These are phyloP conservation scores for Hipposideros armiger DNA, from an alignment of 2,113 vertebrate species.

Conservation along the genomic window DNA sequence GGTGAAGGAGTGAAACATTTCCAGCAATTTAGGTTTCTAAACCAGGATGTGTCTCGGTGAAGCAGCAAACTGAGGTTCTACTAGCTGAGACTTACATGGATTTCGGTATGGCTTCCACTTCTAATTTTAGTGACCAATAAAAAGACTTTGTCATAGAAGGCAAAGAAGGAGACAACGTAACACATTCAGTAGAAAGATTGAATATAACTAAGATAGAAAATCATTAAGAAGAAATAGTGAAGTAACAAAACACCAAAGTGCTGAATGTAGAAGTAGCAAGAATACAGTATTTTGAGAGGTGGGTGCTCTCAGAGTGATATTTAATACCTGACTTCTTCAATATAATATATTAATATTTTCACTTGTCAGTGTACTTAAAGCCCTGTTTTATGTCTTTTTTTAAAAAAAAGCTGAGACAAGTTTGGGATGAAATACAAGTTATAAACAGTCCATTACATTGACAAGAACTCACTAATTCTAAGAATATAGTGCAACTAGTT, in stretches of 20 bases:
- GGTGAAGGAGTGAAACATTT: constrained; percentile 42
- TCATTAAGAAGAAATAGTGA: background rate
- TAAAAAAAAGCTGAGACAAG: background rate
- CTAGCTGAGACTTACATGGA: background rate
- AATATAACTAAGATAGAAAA: background rate
- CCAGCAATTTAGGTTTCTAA: constrained; percentile 52
- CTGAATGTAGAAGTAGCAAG: background rate
- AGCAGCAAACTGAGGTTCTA: background rate
- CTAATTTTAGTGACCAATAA: background rate
- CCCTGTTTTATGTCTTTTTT: background rate
- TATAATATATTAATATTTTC: background rate
- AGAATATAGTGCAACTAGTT: background rate
- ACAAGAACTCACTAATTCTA: background rate
- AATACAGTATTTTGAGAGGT: background rate
- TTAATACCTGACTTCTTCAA: background rate
- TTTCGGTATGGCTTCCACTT: background rate
- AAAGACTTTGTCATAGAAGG: background rate
- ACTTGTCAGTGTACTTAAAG: background rate
- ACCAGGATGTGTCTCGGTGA: background rate
- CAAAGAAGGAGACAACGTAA: background rate
- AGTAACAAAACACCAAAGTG: background rate
- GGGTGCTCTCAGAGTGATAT: background rate
- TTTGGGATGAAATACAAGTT: background rate
- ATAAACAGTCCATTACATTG: background rate
- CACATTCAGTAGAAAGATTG: background rate